Percentiles rank a stretch among this genome's conserved stretches.
These are phyloP conservation scores for Melanerpes aurifrons DNA, from an alignment of 2,113 vertebrate genomes.

Conservation along the genomic window DNA sequence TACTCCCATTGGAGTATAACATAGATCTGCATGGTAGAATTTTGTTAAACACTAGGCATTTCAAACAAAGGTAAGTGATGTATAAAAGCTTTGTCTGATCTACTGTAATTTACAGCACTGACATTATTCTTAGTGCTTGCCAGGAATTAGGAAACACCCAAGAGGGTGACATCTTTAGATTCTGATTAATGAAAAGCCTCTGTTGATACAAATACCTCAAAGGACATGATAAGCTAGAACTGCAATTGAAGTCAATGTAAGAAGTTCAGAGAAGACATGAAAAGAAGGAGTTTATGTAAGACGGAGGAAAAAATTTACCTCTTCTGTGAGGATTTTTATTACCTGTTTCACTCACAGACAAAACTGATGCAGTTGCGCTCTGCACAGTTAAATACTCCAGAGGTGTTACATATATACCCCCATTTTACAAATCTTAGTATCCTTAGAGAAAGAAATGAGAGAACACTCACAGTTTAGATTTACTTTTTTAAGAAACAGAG, in stretches of 20 bases:
- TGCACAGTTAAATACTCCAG: background rate
- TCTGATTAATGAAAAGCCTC: background rate
- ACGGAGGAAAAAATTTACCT: background rate
- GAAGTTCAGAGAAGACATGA: background rate
- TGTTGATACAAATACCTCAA: background rate
- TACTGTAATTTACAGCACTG: background rate
- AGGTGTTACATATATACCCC: background rate
- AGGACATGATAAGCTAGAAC: background rate
- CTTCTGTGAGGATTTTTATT: background rate
- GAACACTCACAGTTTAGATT: background rate
- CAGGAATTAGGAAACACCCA: background rate
- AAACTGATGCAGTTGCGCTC: background rate
- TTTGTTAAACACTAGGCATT: background rate
- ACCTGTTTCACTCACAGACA: background rate
- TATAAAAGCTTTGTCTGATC: background rate
- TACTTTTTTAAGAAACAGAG: rapidly evolving
- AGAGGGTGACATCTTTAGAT: background rate
- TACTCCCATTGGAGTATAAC: background rate
- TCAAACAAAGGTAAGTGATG: background rate
- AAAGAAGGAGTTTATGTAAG: background rate
- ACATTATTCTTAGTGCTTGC: background rate
- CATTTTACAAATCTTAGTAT: background rate
- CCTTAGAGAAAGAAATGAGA: background rate
- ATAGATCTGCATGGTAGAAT: background rate
- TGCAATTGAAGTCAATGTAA: background rate